phyloP scores from a whole-genome alignment of 1,140 invertebrate genomes.

The Belonocnema kinseyi region DNA sequence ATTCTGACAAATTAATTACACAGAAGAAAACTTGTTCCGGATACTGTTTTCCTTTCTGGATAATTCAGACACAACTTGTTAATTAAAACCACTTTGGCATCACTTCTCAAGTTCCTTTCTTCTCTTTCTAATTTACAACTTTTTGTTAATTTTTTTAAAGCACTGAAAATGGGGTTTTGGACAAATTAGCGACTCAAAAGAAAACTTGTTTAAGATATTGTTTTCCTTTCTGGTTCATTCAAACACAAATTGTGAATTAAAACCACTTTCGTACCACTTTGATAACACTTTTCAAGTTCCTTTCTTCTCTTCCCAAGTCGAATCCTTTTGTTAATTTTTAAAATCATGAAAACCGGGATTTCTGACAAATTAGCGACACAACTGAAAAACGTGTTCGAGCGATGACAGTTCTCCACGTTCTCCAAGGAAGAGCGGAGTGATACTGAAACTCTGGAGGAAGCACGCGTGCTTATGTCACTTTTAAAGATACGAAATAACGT shows the following conservation, averaged over 20 bases:
- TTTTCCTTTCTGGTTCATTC: no score
- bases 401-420: background rate
- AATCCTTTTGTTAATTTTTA: background rate
- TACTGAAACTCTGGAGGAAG: background rate
- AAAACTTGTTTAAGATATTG: background rate
- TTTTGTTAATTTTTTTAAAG: background rate
- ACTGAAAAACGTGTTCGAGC: background rate
- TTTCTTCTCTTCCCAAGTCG: background rate
- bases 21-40: no score
- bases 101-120: no score
- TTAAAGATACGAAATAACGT: conserved; percentile 10
- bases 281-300: no score
- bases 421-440: background rate
- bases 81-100: no score
- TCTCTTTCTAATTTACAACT: background rate
- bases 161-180: background rate
- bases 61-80: no score
- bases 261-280: no score
- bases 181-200: background rate
- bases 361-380: background rate
- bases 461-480: conserved; percentile 31
- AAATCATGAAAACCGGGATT: background rate
- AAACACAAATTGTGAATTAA: no score
- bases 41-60: no score
- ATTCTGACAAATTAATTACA: background rate